Conservation (phyloP, 2,113 vertebrate species). For the Gallinago paraguaiae region DNA sequence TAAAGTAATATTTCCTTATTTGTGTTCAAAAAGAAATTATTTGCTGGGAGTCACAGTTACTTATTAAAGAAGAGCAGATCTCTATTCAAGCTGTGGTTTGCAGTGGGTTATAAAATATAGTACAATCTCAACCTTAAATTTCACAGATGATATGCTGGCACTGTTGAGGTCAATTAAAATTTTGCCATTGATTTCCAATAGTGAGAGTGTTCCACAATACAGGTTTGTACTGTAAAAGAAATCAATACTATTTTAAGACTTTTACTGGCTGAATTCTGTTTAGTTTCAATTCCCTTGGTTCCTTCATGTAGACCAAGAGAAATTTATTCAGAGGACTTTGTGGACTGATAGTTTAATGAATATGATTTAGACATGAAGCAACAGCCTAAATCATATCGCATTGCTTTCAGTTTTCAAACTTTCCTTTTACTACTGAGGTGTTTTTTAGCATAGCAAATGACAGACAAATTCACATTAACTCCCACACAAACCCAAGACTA, state of each 20-base stretch:
- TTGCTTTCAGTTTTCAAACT: not conserved
- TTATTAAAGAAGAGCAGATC: not conserved
- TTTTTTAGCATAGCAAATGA: not conserved
- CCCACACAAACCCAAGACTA: not conserved
- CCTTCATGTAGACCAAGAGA: not conserved
- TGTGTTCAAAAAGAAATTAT: not conserved
- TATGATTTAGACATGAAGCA: not conserved
- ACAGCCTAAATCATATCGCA: not conserved
- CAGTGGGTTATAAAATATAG: conserved; percentile 24
- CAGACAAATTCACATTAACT: not conserved
- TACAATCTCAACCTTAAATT: not conserved
- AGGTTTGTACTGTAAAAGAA: conserved; percentile 11
- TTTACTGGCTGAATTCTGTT: conserved; percentile 8
- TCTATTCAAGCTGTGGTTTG: conserved; percentile 5
- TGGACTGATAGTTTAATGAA: not conserved
- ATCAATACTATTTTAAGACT: conserved; percentile 32
- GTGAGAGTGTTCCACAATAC: not conserved
- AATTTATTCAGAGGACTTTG: conserved; percentile 4
- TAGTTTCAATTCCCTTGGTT: conserved; percentile 22
- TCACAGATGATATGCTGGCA: not conserved
- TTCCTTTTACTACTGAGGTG: not conserved
- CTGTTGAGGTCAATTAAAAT: conserved; percentile 23
- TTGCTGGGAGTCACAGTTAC: not conserved
- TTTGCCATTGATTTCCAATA: conserved; percentile 49
- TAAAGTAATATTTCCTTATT: not conserved